A percentile compares a stretch with the other conserved stretches of the same genome.
Evolutionary conservation across 2,113 vertebrate species (phyloP).

Genomic region (Cebidichthys violaceus): DNA sequence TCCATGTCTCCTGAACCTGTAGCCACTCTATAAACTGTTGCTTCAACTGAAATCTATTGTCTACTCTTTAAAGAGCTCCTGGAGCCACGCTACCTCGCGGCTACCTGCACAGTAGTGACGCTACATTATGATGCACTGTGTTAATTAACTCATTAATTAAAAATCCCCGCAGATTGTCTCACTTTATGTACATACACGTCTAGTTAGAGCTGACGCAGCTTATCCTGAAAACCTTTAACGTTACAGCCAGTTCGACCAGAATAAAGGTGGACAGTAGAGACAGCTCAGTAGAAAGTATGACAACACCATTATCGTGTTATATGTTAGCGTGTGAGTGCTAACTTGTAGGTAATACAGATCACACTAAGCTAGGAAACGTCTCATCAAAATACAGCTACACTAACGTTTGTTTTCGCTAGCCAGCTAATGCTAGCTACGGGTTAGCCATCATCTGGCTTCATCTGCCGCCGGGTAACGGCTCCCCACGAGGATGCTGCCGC

Average conservation of each 20-base stretch:
- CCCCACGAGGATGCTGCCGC: not conserved
- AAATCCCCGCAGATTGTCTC: conserved; percentile 15
- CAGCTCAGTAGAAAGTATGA: not conserved
- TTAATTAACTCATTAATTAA: conserved; percentile 18
- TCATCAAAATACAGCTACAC: conserved; percentile 19
- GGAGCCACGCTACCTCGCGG: too few relatives aligned
- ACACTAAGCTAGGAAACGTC: not conserved
- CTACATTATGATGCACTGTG: not conserved
- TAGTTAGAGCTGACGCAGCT: conserved; percentile 73
- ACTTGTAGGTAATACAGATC: rapidly evolving
- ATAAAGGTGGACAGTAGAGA: not conserved
- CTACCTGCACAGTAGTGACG: not conserved
- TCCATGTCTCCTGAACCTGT: not conserved
- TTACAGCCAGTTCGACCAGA: not conserved
- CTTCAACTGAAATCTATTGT: not conserved
- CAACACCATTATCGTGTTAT: too few relatives aligned
- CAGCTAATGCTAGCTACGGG: conserved; percentile 60
- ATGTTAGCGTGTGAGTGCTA: not conserved
- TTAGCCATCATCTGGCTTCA: conserved; percentile 54
- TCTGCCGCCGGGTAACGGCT: conserved; percentile 9
- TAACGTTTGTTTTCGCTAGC: conserved; percentile 56
- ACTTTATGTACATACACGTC: conserved; percentile 67
- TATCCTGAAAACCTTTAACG: conserved; percentile 39
- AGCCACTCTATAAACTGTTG: conserved; percentile 26
- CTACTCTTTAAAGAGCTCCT: not conserved